Evolutionary conservation across 2,797 vertebrate genomes (phyloP).

Genomic region (Sebastes itinus): DNA sequence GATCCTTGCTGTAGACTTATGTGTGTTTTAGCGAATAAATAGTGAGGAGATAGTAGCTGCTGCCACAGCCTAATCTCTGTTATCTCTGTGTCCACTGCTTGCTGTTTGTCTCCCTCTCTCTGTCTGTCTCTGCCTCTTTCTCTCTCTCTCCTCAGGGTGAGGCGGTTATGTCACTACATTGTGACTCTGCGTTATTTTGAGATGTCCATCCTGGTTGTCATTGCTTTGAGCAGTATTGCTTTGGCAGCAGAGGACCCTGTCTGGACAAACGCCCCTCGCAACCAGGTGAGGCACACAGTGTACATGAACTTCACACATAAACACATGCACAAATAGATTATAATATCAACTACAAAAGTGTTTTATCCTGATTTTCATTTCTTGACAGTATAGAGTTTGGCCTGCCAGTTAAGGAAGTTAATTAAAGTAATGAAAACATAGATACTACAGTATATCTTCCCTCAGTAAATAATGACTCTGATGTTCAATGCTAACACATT

Average conservation of each 20-base stretch:
- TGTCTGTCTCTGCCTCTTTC: not conserved
- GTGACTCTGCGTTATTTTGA: slow-evolving; percentile 96
- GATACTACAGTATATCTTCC: not conserved
- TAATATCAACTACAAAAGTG: not conserved
- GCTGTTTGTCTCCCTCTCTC: not conserved
- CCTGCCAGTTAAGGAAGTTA: not conserved
- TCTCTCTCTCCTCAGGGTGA: slow-evolving; percentile 81
- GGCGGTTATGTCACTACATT: slow-evolving; percentile 92
- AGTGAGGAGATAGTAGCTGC: not conserved
- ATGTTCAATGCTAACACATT: not conserved
- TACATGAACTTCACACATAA: not conserved
- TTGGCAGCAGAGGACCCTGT: slow-evolving; percentile 96
- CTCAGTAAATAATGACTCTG: not conserved
- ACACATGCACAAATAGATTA: not conserved
- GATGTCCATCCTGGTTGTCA: slow-evolving; percentile 96
- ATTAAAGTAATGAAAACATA: not conserved
- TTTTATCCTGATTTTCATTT: not conserved
- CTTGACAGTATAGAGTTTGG: not conserved
- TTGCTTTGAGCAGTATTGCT: slow-evolving; percentile 95
- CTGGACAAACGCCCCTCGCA: slow-evolving; percentile 88
- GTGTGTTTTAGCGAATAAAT: not conserved
- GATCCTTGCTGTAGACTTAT: not conserved
- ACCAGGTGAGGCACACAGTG: slow-evolving; percentile 85
- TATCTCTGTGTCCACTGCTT: not conserved
- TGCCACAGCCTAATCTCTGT: not conserved